Base-by-base conservation (phyloP, 2,888 invertebrate genomes). In the Agrochola litura region DNA sequence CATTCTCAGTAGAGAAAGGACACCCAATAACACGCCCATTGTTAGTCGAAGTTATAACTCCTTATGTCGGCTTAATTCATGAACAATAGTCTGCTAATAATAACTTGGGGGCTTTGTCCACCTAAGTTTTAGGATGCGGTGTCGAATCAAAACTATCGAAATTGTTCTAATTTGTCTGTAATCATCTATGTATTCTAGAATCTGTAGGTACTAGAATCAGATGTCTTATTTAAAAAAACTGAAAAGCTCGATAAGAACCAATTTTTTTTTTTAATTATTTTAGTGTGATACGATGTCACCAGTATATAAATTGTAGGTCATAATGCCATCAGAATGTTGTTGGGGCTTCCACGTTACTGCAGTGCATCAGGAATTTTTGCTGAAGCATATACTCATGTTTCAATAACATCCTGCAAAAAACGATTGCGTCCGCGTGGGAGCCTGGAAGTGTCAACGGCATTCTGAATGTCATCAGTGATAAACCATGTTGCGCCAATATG, bases 1-100 rank as follows among this genome's bases (percentile, higher is more conserved):
- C 0, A 25, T 25, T 37, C 3, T 65, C 4, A 25, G 58, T 49
- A 64, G 22, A 66, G 30, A 60, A 65, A 16, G 56, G 77, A 30
- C 49, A 41, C 4, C 12, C 25, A 41, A 49, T 49, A 65, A 52
- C 6, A 65, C 41, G 25, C 6, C 25, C 19, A 58, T 52, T 58
- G 58, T 76, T 37, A 76, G 16, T 1, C 46, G 3, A 41, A 65
- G 25, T 77, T 58, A 56, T 64, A 49, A 56, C 65, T 49, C 64
- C 46, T 49, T 64, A 49, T 41, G 16, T 58, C 58, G 30, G 41
- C 22, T 56, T 77, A 30, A 41, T 76, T 49, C 30, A 66, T 19
- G 49, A 76, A 76, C 78, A 77, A 67, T 77, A 10, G 67, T 52
- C 14, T 60, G 30, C 8, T 22, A 77, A 54, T 76, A 58, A 41